phyloP scores from a whole-genome alignment of 2,113 vertebrate species.

The Carlito syrichta region DNA sequence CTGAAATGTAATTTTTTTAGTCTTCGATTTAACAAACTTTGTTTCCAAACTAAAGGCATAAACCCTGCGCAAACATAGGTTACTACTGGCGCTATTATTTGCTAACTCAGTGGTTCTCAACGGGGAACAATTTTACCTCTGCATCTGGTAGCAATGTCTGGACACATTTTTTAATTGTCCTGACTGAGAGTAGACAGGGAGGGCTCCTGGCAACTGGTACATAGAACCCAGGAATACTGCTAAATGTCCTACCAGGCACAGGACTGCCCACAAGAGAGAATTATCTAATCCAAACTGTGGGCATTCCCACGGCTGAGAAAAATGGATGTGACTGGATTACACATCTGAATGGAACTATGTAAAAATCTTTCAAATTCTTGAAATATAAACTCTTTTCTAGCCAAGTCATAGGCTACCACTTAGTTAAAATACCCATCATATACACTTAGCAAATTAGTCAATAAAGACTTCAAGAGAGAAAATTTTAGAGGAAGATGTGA shows the following conservation, averaged over 20 bases:
- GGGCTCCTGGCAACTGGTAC: background rate
- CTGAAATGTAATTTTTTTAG: background rate
- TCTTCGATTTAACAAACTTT: background rate
- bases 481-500: background rate
- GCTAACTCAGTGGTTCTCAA: background rate
- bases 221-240: no score
- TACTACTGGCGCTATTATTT: background rate
- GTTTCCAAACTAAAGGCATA: background rate
- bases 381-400: background rate
- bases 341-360: background rate
- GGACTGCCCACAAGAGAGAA: background rate
- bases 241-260: background rate
- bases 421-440: background rate
- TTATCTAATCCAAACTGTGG: background rate
- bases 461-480: background rate
- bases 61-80: background rate
- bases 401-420: background rate
- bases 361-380: background rate
- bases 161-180: background rate
- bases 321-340: background rate
- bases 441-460: background rate
- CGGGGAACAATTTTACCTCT: rapidly evolving
- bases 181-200: rapidly evolving
- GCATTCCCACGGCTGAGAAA: background rate
- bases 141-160: background rate